A percentile compares a stretch with the other conserved stretches of the same genome.
Evolutionary conservation across 2,888 invertebrate species (phyloP).

Genomic region (Lacanobia oleracea): DNA sequence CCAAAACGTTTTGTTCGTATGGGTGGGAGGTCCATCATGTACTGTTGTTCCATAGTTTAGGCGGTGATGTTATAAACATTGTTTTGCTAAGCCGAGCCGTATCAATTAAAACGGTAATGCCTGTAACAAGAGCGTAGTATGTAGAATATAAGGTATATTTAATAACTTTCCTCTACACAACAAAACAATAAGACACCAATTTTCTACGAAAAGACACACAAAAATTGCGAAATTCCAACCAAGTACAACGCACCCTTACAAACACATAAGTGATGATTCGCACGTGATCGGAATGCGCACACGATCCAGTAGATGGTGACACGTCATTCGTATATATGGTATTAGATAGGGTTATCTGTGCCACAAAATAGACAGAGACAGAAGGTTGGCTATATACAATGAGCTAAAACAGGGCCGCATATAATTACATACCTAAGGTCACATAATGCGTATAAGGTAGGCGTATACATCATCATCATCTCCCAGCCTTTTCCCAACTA

Average conservation of each 20-base stretch:
- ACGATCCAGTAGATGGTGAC: conserved; percentile 54
- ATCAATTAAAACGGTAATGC: background rate
- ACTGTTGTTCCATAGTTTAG: background rate
- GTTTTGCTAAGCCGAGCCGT: too few relatives aligned
- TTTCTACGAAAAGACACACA: conserved; percentile 29
- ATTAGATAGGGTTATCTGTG: conserved; percentile 30
- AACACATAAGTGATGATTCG: conserved; percentile 69
- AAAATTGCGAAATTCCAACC: conserved; percentile 53
- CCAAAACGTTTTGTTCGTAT: background rate
- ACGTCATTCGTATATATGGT: conserved; percentile 41
- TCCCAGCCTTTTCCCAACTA: too few relatives aligned
- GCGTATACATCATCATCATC: too few relatives aligned
- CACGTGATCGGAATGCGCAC: conserved; percentile 65
- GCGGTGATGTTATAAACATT: too few relatives aligned
- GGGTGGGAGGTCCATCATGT: background rate
- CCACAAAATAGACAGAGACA: background rate
- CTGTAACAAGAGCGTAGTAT: background rate
- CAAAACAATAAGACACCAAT: conserved; percentile 16
- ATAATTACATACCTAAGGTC: background rate
- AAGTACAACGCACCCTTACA: conserved; percentile 58
- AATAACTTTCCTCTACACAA: background rate
- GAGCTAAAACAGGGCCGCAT: background rate
- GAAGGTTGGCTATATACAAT: background rate
- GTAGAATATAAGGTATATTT: background rate
- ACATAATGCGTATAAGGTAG: too few relatives aligned